These are phyloP conservation scores for Aradophagus sp. DNA, from an alignment of 1,140 invertebrate genomes.

Conservation along the genomic window DNA sequence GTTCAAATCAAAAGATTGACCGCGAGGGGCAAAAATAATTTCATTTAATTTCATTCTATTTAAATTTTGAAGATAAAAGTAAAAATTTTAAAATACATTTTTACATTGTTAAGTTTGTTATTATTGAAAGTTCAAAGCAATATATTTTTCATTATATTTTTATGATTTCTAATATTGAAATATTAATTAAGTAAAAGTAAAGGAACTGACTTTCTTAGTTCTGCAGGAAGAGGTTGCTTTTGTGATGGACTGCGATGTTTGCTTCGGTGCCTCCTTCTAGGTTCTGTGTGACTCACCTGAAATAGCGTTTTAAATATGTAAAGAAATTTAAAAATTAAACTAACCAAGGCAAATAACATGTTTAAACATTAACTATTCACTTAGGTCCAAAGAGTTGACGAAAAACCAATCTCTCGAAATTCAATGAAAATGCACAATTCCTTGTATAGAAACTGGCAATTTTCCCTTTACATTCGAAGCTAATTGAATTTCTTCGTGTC, in stretches of 20 bases:
- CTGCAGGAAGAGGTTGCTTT: constrained; percentile 70
- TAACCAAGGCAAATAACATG: too few relatives aligned
- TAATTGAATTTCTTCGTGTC: constrained; percentile 42
- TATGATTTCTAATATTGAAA: too few relatives aligned
- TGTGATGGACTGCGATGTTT: constrained; percentile 72
- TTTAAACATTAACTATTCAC: not conserved
- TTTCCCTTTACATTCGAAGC: constrained; percentile 28
- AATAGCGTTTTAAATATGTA: too few relatives aligned
- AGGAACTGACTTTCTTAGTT: constrained; percentile 70
- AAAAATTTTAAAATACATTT: too few relatives aligned
- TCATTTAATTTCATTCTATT: too few relatives aligned
- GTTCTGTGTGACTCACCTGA: constrained; percentile 72
- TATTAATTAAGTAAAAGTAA: too few relatives aligned
- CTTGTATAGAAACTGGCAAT: constrained; percentile 25
- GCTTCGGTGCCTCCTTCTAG: constrained; percentile 70
- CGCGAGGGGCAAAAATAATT: constrained; percentile 1
- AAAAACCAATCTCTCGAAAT: constrained; percentile 11
- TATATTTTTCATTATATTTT: too few relatives aligned
- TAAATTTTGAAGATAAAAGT: too few relatives aligned
- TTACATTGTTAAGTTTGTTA: too few relatives aligned
- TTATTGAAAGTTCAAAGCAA: too few relatives aligned
- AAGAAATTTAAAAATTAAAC: too few relatives aligned
- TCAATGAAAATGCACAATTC: constrained; percentile 12
- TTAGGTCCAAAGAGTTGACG: constrained; percentile 3
- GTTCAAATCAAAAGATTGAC: constrained; percentile 32